These are phyloP conservation scores for Medauroidea extradentata DNA, from an alignment of 1,140 invertebrate genomes.

Conservation along the genomic window DNA sequence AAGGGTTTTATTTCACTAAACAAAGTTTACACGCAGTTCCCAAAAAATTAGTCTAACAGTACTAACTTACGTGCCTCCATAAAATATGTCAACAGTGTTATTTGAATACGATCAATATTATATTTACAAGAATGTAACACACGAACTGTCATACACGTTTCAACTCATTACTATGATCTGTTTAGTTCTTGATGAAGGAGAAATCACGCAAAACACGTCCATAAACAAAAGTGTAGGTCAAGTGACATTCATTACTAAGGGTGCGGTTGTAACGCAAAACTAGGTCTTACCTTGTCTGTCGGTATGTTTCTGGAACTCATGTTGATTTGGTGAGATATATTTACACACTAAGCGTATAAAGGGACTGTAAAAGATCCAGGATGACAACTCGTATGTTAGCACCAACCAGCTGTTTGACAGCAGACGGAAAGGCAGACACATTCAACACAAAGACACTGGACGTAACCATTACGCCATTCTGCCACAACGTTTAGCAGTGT, in stretches of 20 bases:
- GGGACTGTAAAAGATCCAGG: conserved; percentile 11
- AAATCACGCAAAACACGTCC: no score
- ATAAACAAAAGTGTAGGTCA: no score
- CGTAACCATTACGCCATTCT: conserved; percentile 12
- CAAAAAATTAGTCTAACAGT: no score
- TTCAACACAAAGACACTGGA: conserved; percentile 11
- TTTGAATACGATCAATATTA: no score
- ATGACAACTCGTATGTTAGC: conserved; percentile 8
- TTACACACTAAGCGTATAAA: conserved; percentile 10
- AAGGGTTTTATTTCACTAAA: no score
- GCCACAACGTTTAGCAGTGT: background rate
- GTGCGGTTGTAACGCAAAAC: conserved; percentile 2
- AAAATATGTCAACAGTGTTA: no score
- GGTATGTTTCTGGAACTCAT: conserved; percentile 19
- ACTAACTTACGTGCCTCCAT: no score
- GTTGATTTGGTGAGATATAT: background rate
- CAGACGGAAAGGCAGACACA: conserved; percentile 13
- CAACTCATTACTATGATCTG: no score
- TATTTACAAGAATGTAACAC: no score
- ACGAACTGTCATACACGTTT: no score
- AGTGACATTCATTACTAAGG: background rate
- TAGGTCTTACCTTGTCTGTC: conserved; percentile 14
- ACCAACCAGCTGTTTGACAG: conserved; percentile 17
- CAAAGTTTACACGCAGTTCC: no score
- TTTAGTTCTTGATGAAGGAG: no score